Evolutionary conservation across 1,140 invertebrate species (phyloP).

Genomic region (Magallana gigas): DNA sequence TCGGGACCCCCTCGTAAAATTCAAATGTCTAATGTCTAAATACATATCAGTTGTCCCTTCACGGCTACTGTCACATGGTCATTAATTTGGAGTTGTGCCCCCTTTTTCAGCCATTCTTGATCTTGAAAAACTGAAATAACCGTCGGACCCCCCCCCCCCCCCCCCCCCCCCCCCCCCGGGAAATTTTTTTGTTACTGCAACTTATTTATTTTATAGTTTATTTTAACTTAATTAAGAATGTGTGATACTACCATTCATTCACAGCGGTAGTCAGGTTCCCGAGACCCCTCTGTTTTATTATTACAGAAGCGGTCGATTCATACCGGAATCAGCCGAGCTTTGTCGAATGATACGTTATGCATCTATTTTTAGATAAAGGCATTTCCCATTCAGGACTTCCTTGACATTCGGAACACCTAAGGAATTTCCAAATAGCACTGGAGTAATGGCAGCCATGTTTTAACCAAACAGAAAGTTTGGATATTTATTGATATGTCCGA

Average conservation of each 20-base stretch:
- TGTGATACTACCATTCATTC: no score
- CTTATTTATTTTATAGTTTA: no score
- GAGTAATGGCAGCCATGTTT: conserved; percentile 25
- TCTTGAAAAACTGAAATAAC: conserved; percentile 63
- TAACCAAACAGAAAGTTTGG: conserved; percentile 1
- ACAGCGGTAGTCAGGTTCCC: no score
- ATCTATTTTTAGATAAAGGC: conserved; percentile 17
- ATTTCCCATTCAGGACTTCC: not conserved
- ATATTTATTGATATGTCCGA: conserved; percentile 53
- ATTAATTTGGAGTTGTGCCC: conserved; percentile 60
- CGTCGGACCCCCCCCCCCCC: conserved; percentile 33
- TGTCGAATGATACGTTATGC: not conserved
- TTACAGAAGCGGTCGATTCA: no score
- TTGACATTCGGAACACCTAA: conserved; percentile 20
- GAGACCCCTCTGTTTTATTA: no score
- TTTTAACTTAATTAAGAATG: no score
- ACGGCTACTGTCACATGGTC: conserved; percentile 71
- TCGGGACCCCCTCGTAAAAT: no score
- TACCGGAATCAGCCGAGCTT: no score
- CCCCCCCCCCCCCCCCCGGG: conserved; percentile 68
- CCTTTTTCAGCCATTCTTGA: conserved; percentile 72
- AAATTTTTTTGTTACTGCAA: no score
- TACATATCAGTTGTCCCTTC: conserved; percentile 65
- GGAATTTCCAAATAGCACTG: conserved; percentile 21
- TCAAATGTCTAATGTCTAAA: no score